These are phyloP conservation scores for Oeneis ivallda DNA, from an alignment of 2,888 invertebrate genomes.

Conservation along the genomic window DNA sequence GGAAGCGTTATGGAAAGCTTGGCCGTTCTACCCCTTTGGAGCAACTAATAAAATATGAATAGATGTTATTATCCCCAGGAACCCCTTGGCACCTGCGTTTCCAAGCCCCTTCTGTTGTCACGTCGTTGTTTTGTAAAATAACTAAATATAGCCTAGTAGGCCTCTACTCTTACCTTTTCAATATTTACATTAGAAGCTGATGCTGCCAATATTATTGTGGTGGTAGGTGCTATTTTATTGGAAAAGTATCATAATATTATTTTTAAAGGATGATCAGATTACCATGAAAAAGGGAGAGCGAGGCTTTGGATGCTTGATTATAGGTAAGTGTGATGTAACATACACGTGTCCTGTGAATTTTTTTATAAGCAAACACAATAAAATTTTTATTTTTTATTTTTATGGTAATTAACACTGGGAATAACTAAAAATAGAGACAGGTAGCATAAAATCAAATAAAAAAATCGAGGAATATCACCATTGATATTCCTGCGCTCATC, in stretches of 20 bases:
- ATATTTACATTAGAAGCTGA: background rate
- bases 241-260: background rate
- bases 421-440: too few relatives aligned
- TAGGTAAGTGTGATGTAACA: too few relatives aligned
- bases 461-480: too few relatives aligned
- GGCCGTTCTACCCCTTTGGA: background rate
- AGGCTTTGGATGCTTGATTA: too few relatives aligned
- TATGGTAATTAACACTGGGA: too few relatives aligned
- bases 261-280: too few relatives aligned
- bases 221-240: background rate
- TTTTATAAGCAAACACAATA: too few relatives aligned
- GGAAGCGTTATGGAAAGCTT: slow-evolving; percentile 5
- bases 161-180: slow-evolving; percentile 4
- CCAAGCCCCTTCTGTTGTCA: slow-evolving; percentile 2
- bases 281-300: too few relatives aligned
- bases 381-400: too few relatives aligned
- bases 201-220: background rate
- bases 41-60: slow-evolving; percentile 29
- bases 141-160: background rate
- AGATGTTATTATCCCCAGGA: slow-evolving; percentile 17
- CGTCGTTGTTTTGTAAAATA: slow-evolving; percentile 15
- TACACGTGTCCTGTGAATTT: too few relatives aligned
- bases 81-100: slow-evolving; percentile 23
- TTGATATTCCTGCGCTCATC: too few relatives aligned
- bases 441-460: too few relatives aligned